phyloP scores from a whole-genome alignment of 2,113 vertebrate genomes.

The Sula dactylatra region DNA sequence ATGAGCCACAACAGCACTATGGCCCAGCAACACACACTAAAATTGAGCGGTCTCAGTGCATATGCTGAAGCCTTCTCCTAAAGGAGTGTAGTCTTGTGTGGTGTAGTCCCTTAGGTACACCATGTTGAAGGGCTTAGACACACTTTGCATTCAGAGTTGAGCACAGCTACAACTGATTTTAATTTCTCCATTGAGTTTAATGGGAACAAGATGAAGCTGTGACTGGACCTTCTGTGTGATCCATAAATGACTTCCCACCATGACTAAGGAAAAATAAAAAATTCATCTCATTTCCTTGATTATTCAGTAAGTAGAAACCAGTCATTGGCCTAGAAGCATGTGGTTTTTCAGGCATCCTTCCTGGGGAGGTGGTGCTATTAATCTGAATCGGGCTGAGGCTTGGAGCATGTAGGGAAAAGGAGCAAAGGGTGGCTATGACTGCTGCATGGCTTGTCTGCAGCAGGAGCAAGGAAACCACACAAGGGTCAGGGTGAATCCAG shows the following conservation, averaged over 20 bases:
- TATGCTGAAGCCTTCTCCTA: not conserved
- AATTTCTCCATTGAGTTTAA: not conserved
- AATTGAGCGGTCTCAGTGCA: not conserved
- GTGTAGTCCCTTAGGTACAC: not conserved
- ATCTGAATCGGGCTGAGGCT: not conserved
- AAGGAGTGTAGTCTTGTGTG: not conserved
- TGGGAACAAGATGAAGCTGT: not conserved
- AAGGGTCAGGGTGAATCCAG: not conserved
- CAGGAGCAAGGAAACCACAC: not conserved
- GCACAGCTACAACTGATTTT: not conserved
- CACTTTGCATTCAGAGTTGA: not conserved
- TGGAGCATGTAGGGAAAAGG: accelerated
- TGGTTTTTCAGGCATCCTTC: not conserved
- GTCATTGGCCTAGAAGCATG: not conserved
- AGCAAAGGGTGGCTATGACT: not conserved
- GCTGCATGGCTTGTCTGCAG: not conserved
- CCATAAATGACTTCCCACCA: not conserved
- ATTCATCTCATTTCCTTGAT: not conserved
- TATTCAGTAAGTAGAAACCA: not conserved
- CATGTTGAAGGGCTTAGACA: not conserved
- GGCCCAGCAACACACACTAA: not conserved
- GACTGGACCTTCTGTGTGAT: not conserved
- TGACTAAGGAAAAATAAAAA: not conserved
- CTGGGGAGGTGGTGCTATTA: not conserved
- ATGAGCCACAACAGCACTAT: not conserved